Conservation (phyloP, 1,140 invertebrate species). For the Chlorops oryzae region DNA sequence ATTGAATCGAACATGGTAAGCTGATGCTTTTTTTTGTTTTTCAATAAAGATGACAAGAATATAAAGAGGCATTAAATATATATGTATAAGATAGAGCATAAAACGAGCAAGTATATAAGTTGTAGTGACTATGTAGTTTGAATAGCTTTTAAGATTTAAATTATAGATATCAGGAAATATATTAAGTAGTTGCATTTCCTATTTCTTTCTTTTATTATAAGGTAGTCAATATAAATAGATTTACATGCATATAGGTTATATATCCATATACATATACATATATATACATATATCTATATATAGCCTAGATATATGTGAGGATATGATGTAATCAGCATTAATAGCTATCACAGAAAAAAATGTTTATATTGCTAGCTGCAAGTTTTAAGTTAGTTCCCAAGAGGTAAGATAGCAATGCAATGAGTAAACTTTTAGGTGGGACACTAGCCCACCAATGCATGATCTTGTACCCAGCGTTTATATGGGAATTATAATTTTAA, state of each 20-base stretch:
- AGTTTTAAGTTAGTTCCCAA: constrained; percentile 2
- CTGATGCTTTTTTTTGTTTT: neutral
- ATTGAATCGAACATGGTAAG: constrained; percentile 6
- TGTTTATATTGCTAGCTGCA: neutral
- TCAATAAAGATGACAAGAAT: neutral
- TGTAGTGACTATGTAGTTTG: too few species aligned
- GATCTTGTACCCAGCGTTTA: constrained; percentile 4
- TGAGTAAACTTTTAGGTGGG: neutral
- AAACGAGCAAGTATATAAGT: too few species aligned
- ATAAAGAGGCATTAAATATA: neutral
- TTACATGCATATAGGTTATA: neutral
- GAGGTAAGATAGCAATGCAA: neutral
- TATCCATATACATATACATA: too few species aligned
- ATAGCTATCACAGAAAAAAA: neutral
- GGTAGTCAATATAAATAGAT: neutral
- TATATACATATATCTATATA: too few species aligned
- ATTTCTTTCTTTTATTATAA: neutral
- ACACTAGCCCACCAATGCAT: constrained; percentile 4
- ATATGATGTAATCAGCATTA: too few species aligned
- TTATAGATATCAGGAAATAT: neutral
- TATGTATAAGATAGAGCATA: neutral
- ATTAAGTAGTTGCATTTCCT: neutral
- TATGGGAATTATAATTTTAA: neutral
- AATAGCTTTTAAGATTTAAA: too few species aligned
- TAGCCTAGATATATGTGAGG: too few species aligned